Conservation (phyloP, 2,888 invertebrate genomes). For the Ametastegia equiseti region DNA sequence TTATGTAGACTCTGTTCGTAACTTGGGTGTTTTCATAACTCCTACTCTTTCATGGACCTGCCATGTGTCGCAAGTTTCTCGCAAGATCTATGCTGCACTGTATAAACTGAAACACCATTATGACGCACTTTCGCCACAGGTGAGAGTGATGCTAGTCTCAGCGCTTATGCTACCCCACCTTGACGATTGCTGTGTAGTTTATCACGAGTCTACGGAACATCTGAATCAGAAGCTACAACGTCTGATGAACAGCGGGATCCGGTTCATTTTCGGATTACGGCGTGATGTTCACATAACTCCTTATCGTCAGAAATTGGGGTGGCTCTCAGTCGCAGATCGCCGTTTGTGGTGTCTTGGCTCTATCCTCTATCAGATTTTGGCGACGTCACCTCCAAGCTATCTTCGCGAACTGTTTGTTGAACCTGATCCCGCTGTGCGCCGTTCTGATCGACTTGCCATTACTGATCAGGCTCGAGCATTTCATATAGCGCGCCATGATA, state of each 20-base stretch:
- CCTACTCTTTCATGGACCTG: conserved; percentile 35
- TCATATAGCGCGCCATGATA: neutral
- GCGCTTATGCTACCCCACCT: neutral
- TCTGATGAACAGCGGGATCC: neutral
- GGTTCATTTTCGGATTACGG: neutral
- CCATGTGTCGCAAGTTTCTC: neutral
- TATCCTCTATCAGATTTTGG: neutral
- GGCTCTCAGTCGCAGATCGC: neutral
- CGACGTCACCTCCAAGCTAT: neutral
- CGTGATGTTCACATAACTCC: neutral
- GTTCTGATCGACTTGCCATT: neutral
- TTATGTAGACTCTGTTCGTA: neutral
- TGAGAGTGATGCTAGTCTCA: neutral
- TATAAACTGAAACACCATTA: neutral
- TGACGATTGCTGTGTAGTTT: neutral
- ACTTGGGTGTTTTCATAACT: neutral
- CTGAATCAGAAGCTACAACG: neutral
- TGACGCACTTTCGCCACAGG: neutral
- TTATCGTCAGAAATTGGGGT: neutral
- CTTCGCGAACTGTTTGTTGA: neutral
- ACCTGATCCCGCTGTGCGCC: neutral
- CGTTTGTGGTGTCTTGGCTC: neutral
- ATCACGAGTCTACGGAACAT: neutral
- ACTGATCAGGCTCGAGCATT: neutral
- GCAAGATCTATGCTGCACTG: neutral